Conservation (phyloP, 2,113 vertebrate species). For the Calonectris borealis region DNA sequence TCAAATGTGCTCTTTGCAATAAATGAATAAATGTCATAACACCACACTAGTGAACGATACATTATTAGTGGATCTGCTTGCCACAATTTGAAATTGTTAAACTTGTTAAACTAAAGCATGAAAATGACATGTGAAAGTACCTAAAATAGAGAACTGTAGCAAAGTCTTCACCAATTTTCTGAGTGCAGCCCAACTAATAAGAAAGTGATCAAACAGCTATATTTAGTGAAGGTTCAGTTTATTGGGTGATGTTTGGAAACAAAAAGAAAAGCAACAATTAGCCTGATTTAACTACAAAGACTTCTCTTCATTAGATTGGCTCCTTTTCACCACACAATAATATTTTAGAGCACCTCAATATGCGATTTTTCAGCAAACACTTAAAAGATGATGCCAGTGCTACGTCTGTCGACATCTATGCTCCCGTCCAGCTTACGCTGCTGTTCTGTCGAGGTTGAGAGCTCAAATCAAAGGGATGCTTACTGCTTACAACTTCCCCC, state of each 20-base stretch:
- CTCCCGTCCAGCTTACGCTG: not conserved
- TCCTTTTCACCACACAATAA: not conserved
- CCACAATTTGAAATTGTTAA: not conserved
- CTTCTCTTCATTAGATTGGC: not conserved
- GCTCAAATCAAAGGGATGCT: not conserved
- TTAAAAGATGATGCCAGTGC: not conserved
- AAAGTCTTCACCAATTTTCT: not conserved
- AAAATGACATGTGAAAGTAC: not conserved
- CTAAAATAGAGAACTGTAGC: not conserved
- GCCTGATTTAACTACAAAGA: not conserved
- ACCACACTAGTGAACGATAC: not conserved
- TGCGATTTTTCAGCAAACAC: not conserved
- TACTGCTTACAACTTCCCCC: not conserved
- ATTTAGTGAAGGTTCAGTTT: not conserved
- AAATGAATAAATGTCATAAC: not conserved
- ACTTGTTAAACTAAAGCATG: not conserved
- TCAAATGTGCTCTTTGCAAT: not conserved
- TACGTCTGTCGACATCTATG: not conserved
- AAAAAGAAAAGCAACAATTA: not conserved
- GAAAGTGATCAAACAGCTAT: not conserved
- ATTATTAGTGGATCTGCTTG: not conserved
- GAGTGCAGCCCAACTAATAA: accelerated
- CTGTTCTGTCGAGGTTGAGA: not conserved
- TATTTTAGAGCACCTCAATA: not conserved
- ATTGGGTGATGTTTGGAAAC: not conserved